These are phyloP conservation scores for Syngnathoides biaculeatus DNA, from an alignment of 2,113 vertebrate species.

Conservation along the genomic window DNA sequence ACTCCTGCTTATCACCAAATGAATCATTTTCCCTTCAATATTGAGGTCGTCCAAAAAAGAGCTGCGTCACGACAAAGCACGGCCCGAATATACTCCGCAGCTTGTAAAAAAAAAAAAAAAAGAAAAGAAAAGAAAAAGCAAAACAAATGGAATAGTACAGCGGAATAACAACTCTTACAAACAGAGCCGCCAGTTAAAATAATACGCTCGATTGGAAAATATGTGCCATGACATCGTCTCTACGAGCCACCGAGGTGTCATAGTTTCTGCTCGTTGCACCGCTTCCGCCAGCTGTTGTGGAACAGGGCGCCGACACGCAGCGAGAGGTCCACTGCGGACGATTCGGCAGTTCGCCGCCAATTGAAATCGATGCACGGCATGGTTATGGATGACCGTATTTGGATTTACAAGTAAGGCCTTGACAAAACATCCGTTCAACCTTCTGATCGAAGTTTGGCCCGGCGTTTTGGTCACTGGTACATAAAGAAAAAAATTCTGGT, in stretches of 20 bases:
- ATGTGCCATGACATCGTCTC: slow-evolving; percentile 35
- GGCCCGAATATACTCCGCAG: background rate
- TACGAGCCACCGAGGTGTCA: slow-evolving; percentile 58
- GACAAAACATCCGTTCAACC: background rate
- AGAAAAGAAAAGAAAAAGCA: slow-evolving; percentile 8
- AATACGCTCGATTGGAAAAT: slow-evolving; percentile 45
- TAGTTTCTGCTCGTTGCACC: slow-evolving; percentile 62
- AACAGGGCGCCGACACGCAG: slow-evolving; percentile 37
- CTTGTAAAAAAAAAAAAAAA: slow-evolving; percentile 11
- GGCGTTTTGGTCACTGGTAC: no score
- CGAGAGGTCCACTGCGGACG: slow-evolving; percentile 27
- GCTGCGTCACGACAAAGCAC: background rate
- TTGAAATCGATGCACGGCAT: slow-evolving; percentile 16
- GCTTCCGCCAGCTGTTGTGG: slow-evolving; percentile 53
- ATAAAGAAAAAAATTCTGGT: no score
- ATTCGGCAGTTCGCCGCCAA: slow-evolving; percentile 19
- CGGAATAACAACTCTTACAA: slow-evolving; percentile 33
- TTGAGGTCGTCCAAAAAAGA: background rate
- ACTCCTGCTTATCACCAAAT: background rate
- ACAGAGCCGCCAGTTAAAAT: slow-evolving; percentile 35
- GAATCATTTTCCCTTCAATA: background rate
- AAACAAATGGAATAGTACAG: slow-evolving; percentile 17
- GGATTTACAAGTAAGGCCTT: slow-evolving; percentile 4
- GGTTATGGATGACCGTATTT: background rate
- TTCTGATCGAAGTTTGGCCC: background rate